Percentiles rank a stretch among this genome's conserved stretches.
Conservation (phyloP, 2,888 invertebrate genomes). For the Tetropium fuscum region DNA sequence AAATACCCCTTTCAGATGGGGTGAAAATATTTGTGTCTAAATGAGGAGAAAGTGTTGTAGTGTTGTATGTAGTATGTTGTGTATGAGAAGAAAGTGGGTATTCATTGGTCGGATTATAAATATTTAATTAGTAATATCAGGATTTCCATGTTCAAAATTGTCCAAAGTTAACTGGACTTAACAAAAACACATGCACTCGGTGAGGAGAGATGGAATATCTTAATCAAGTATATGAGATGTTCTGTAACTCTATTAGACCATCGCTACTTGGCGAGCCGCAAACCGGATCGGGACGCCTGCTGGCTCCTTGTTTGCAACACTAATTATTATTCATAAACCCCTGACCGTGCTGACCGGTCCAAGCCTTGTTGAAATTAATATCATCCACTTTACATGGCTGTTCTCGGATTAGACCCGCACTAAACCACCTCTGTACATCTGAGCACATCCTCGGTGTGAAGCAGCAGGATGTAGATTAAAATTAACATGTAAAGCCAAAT, state of each 20-base stretch:
- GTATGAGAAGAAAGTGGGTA: no score
- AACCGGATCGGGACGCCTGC: slow-evolving; percentile 59
- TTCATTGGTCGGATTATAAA: no score
- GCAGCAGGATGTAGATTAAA: slow-evolving; percentile 25
- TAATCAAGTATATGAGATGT: slow-evolving; percentile 19
- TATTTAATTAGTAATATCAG: no score
- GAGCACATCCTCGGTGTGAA: slow-evolving; percentile 22
- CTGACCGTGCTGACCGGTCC: slow-evolving; percentile 62
- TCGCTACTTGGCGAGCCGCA: slow-evolving; percentile 53
- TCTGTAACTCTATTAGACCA: slow-evolving; percentile 41
- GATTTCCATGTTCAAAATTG: no score
- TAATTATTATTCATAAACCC: slow-evolving; percentile 67
- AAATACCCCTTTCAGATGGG: no score
- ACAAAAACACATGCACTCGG: neutral
- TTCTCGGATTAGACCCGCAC: slow-evolving; percentile 47
- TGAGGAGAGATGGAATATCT: neutral
- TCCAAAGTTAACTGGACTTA: no score
- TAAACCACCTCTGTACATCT: slow-evolving; percentile 29
- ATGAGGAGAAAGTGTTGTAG: no score
- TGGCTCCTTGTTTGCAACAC: slow-evolving; percentile 63
- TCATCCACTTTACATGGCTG: slow-evolving; percentile 60
- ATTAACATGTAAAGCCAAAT: slow-evolving; percentile 24
- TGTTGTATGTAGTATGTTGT: no score
- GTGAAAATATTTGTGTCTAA: no score
- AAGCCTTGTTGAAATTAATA: slow-evolving; percentile 63